Evolutionary conservation across 2,888 invertebrate genomes (phyloP).

Genomic region (Timema podura): DNA sequence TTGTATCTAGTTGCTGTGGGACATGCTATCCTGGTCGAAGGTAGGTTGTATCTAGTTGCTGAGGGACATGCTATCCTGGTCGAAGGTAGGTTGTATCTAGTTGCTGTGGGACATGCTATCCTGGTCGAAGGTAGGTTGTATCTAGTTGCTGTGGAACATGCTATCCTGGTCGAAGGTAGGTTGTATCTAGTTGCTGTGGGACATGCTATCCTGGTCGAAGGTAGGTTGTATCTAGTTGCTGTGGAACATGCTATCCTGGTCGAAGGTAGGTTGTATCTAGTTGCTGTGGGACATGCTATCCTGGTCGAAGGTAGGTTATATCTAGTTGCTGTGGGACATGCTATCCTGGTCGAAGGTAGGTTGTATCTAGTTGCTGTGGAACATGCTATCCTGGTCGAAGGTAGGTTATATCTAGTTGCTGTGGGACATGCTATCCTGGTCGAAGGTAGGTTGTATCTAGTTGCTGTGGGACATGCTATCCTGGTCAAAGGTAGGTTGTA

Average conservation of each 20-base stretch:
- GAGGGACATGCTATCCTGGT: constrained; percentile 93
- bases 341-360: constrained; percentile 79
- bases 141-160: too few species aligned
- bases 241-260: constrained; percentile 93
- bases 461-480: constrained; percentile 91
- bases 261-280: constrained; percentile 57
- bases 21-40: constrained; percentile 90
- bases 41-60: too few species aligned
- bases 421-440: constrained; percentile 93
- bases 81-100: constrained; percentile 57
- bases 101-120: constrained; percentile 91
- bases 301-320: constrained; percentile 71
- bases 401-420: too few species aligned
- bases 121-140: constrained; percentile 71
- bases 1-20: too few species aligned
- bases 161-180: constrained; percentile 79
- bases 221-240: too few species aligned
- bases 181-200: too few species aligned
- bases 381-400: constrained; percentile 90
- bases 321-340: too few species aligned
- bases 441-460: constrained; percentile 57
- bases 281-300: constrained; percentile 91
- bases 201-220: constrained; percentile 90
- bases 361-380: too few species aligned
- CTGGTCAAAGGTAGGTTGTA: constrained; percentile 71